Conservation (phyloP, 2,888 invertebrate species). For the Nemurella pictetii region DNA sequence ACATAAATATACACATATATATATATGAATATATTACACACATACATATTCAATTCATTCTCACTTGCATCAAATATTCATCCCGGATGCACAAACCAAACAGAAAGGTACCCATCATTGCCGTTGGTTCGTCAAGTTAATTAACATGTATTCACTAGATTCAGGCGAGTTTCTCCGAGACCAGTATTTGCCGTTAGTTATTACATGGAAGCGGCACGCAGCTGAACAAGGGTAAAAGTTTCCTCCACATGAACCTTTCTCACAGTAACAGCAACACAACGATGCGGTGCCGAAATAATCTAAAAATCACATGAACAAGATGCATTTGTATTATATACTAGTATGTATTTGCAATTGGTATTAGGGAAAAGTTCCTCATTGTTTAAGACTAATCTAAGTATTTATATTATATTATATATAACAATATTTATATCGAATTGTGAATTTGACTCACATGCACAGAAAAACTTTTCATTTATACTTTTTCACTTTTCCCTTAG, state of each 20-base stretch:
- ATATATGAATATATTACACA: conserved; percentile 40
- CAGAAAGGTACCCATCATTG: conserved; percentile 51
- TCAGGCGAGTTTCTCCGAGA: conserved; percentile 19
- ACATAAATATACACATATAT: conserved; percentile 41
- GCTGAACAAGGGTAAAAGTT: conserved; percentile 45
- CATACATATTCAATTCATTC: conserved; percentile 29
- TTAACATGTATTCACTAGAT: conserved; percentile 45
- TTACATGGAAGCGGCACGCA: not conserved
- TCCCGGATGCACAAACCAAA: conserved; percentile 52
- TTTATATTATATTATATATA: conserved; percentile 54
- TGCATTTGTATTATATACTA: conserved; percentile 46
- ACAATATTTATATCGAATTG: conserved; percentile 59
- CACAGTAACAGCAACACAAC: conserved; percentile 42
- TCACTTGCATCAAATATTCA: conserved; percentile 44
- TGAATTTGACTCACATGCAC: conserved; percentile 53
- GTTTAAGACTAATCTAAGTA: conserved; percentile 42
- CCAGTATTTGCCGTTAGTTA: conserved; percentile 31
- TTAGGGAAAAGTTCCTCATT: conserved; percentile 44
- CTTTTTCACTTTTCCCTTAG: conserved; percentile 34
- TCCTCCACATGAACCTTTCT: conserved; percentile 47
- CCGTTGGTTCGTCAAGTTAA: conserved; percentile 34
- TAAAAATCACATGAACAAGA: conserved; percentile 52
- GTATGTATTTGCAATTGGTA: conserved; percentile 45
- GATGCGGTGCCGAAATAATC: conserved; percentile 48
- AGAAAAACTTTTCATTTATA: conserved; percentile 48